Evolutionary conservation across 2,888 invertebrate genomes (phyloP), one percentile per base, ranked within the genome.

Genomic region (Adineta ricciae): DNA sequence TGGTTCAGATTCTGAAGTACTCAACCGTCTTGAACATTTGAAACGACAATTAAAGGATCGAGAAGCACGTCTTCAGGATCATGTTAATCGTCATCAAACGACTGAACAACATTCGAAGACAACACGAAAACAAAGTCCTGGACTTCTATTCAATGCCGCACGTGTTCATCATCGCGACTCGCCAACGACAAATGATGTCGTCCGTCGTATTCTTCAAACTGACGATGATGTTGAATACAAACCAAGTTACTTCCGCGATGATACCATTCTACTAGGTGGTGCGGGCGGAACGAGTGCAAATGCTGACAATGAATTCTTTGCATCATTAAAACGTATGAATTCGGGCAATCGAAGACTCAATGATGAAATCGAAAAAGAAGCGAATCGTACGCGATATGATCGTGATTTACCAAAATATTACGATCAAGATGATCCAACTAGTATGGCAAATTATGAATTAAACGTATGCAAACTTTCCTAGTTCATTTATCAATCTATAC

Each of bases 181-280:
- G 5, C 78, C 78, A 78, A 38, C 24, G 1, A 24, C n/a, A 24
- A n/a, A n/a, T n/a, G 78, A 78, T 78, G 32, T 19, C 5, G 7
- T n/a, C 1, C 38, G 41, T 41, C 41, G 78, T 41, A 41, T 78
- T 1, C 41, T 41, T 14, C 78, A 64, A 32, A 36, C 64, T 32
- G 64, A 64, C 32, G 78, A 78, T 41, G 78, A 78, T 41, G 9
- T 14, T 5, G 78, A 78, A 38, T 78, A 24, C 11, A 78, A 78
- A 24, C 38, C 78, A 78, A 9, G 41, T 41, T 85, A 84, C 36
- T 85, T 82, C 46, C 52, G 85, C 21, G 85, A 84, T 36, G 83
- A 85, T 82, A 52, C 85, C 0, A 36, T 85, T 38, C 24, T 84
- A 46, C 49, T 85, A 32, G 78, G 46, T 56, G 50, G 64, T 27